Evolutionary conservation across 2,797 vertebrate species (phyloP).

Genomic region (Eidolon dupreanum): DNA sequence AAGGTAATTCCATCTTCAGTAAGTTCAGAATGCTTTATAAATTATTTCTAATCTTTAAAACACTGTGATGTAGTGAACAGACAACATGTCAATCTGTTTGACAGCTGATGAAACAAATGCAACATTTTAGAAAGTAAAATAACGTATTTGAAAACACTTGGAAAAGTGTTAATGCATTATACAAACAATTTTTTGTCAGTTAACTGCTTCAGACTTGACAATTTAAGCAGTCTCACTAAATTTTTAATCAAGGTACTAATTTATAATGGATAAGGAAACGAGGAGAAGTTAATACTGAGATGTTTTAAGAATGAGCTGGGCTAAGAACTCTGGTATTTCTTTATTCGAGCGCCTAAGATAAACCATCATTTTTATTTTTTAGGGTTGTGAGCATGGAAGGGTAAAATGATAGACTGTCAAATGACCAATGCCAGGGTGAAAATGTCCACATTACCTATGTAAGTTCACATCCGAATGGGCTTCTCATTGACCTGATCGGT

Average conservation of each 20-base stretch:
- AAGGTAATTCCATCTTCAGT: constrained; percentile 53
- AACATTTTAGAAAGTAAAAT: constrained; percentile 43
- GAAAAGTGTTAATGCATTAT: not conserved
- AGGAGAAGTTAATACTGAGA: constrained; percentile 17
- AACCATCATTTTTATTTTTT: not conserved
- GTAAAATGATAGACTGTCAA: not conserved
- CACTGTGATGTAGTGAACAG: not conserved
- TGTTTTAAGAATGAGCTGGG: constrained; percentile 24
- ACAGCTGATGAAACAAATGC: constrained; percentile 38
- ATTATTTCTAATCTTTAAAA: constrained; percentile 66
- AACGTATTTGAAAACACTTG: constrained; percentile 57
- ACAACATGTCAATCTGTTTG: not conserved
- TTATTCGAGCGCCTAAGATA: not conserved
- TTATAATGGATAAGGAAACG: constrained; percentile 73
- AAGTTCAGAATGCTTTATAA: constrained; percentile 52
- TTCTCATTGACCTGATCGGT: not conserved
- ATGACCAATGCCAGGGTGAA: not conserved
- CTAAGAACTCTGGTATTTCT: not conserved
- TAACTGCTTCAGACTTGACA: constrained; percentile 34
- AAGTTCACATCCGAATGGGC: not conserved
- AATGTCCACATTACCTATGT: not conserved
- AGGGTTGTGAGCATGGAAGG: not conserved
- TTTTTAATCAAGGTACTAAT: constrained; percentile 71
- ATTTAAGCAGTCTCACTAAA: constrained; percentile 45
- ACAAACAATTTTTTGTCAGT: not conserved